Evolutionary conservation across 2,113 vertebrate species (phyloP), one percentile per base, ranked within the genome.

Genomic region (Phaethornis superciliosus): DNA sequence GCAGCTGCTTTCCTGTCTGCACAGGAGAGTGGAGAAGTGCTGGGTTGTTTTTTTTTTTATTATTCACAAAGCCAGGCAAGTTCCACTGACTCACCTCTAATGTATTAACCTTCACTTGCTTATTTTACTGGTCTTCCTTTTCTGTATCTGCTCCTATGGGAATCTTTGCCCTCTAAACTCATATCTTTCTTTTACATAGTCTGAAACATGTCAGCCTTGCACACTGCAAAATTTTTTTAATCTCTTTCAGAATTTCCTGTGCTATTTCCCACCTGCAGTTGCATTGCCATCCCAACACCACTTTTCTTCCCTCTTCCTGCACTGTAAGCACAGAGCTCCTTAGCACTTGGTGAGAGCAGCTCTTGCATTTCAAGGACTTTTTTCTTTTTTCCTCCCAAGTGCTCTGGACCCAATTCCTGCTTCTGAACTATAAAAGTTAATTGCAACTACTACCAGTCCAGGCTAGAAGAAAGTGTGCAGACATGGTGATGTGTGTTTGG

Each of bases 401-500:
- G 16, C 42, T 96, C 76, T 92, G 81, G 77, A 84, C 37, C 5
- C 15, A 74, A 2, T 70, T 89, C 32, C 28, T 81, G 72, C 77
- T 81, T 89, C 84, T 81, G 83, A 92, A 55, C 81, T 63, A 9
- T 67, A 78, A 78, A 93, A 81, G 68, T 59, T 92, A 70, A 81
- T 51, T 92, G 69, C 52, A 81, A 35, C 33, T 23, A 16, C 77
- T 88, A 74, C 75, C 69, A 86, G 13, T 78, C 35, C 78, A 86
- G 51, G 51, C 54, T 89, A 44, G 51, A 55, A 81, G 74, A 42
- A 76, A 89, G 27, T 19, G 56, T 42, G 32, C 65, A 81, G 60
- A 17, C 7, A 2, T 0, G 69, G 15, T 70, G 69, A 32, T 74
- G 81, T 46, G 84, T 71, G 40, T 54, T 54, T 71, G 44, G n/a